Evolutionary conservation across 1,140 invertebrate species (phyloP).

Genomic region (Hirudo medicinalis): DNA sequence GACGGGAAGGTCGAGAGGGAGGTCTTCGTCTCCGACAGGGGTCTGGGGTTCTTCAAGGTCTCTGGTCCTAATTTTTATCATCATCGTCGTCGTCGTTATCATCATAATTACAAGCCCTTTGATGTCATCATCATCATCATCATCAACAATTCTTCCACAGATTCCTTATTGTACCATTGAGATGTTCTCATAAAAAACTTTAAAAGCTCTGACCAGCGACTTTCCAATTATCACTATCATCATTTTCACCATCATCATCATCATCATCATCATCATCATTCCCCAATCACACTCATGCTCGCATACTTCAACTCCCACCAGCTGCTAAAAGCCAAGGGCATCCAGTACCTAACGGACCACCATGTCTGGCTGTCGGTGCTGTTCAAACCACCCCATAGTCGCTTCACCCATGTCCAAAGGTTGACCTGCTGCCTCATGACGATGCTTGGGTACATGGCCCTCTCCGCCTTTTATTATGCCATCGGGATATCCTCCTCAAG

Average conservation of each 20-base stretch:
- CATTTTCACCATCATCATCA: background rate
- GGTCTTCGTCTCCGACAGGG: constrained; percentile 33
- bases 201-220: no score
- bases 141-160: no score
- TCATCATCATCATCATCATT: background rate
- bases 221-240: no score
- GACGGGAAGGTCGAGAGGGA: constrained; percentile 42
- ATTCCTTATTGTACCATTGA: no score
- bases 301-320: constrained; percentile 16
- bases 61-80: background rate
- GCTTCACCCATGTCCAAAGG: constrained; percentile 36
- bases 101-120: no score
- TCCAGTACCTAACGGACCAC: constrained; percentile 38
- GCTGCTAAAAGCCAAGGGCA: constrained; percentile 34
- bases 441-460: constrained; percentile 35
- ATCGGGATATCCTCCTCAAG: constrained; percentile 13
- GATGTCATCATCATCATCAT: no score
- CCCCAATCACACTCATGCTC: background rate
- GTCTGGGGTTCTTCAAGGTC: constrained; percentile 35
- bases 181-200: no score
- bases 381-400: constrained; percentile 35
- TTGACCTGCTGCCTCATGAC: constrained; percentile 35
- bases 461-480: constrained; percentile 38
- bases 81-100: no score
- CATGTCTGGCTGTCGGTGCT: constrained; percentile 38